These are phyloP conservation scores for Abramis brama DNA, from an alignment of 2,113 vertebrate species.

Conservation along the genomic window DNA sequence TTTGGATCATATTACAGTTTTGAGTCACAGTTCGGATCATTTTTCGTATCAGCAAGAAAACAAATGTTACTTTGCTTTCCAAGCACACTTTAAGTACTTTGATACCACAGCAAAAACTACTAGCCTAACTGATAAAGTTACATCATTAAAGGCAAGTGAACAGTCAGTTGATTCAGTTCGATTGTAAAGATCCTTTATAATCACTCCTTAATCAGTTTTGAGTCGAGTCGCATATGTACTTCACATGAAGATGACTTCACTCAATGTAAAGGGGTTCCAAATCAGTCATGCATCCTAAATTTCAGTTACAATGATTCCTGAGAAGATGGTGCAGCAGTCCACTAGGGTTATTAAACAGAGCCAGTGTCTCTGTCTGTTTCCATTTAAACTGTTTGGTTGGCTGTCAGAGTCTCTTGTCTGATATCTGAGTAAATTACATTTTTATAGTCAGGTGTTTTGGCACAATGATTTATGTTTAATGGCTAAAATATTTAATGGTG, in stretches of 20 bases:
- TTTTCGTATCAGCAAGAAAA: no score
- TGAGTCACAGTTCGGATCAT: no score
- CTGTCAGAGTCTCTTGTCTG: neutral
- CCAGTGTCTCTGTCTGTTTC: neutral
- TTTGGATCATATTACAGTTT: no score
- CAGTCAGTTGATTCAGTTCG: no score
- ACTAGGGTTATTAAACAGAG: neutral
- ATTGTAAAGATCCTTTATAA: no score
- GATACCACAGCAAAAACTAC: no score
- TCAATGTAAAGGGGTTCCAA: neutral
- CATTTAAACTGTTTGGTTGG: constrained; percentile 5
- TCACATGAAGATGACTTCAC: neutral
- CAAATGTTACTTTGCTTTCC: no score
- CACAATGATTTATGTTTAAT: constrained; percentile 21
- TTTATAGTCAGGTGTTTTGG: constrained; percentile 9
- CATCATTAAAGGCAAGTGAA: no score
- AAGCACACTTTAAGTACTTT: no score
- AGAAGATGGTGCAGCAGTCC: neutral
- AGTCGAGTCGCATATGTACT: neutral
- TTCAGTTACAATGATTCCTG: constrained; percentile 24
- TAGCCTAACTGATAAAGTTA: no score
- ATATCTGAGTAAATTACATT: neutral
- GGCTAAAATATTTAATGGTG: constrained; percentile 5
- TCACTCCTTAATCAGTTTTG: neutral
- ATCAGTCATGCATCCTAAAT: neutral